A percentile compares a stretch with the other conserved stretches of the same genome.
These are phyloP conservation scores for Aldabrachelys gigantea DNA, from an alignment of 2,113 vertebrate genomes.

Conservation along the genomic window DNA sequence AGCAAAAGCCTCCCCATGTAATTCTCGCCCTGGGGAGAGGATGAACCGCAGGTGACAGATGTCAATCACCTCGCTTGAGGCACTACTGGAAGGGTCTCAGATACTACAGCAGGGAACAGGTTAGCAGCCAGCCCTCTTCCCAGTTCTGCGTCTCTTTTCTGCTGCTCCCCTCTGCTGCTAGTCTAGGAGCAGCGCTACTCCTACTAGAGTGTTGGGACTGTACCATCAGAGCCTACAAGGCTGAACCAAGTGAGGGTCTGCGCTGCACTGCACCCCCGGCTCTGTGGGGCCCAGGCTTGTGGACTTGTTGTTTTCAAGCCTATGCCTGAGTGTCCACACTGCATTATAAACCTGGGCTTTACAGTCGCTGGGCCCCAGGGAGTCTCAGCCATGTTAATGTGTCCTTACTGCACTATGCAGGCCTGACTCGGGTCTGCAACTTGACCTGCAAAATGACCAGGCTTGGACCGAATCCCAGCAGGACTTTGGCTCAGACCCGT, in stretches of 20 bases:
- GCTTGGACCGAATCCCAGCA: neutral
- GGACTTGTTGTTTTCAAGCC: too few species aligned
- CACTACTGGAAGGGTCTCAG: neutral
- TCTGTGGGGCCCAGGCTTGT: too few species aligned
- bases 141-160: neutral
- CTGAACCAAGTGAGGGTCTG: neutral
- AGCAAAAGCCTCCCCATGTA: neutral
- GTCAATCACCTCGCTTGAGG: neutral
- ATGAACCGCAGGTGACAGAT: neutral
- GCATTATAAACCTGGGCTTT: too few species aligned
- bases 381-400: too few species aligned
- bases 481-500: neutral
- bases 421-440: too few species aligned
- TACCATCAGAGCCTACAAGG: neutral
- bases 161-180: neutral
- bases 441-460: too few species aligned
- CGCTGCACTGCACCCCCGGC: too few species aligned
- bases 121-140: neutral
- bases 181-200: too few species aligned
- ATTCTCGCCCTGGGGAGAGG: neutral
- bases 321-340: too few species aligned
- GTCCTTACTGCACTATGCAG: too few species aligned
- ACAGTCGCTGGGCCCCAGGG: too few species aligned
- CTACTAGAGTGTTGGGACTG: neutral
- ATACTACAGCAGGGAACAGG: rapidly evolving